Conservation (phyloP, 2,113 vertebrate species). For the Mola mola region DNA sequence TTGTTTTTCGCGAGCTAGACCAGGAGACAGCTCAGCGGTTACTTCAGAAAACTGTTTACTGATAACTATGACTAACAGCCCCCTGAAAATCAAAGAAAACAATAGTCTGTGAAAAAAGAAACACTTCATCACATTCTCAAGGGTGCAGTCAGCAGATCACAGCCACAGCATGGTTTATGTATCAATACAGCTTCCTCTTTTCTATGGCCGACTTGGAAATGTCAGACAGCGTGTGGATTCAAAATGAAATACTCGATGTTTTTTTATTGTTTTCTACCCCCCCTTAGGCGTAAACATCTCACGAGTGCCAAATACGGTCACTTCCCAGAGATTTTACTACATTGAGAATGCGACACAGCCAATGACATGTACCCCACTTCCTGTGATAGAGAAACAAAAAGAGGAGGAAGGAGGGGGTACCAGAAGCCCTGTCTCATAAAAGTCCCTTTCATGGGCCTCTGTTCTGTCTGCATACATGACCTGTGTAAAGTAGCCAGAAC, state of each 20-base stretch:
- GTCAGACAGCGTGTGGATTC: slow-evolving; percentile 42
- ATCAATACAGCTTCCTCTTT: slow-evolving; percentile 37
- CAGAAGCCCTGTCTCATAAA: slow-evolving; percentile 53
- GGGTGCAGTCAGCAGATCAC: slow-evolving; percentile 11
- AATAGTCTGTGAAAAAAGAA: slow-evolving; percentile 21
- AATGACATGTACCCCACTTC: slow-evolving; percentile 52
- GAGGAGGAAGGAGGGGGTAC: slow-evolving; percentile 32
- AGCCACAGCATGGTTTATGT: slow-evolving; percentile 13
- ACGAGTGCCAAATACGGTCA: slow-evolving; percentile 72
- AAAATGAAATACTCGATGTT: slow-evolving; percentile 60
- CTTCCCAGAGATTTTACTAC: slow-evolving; percentile 64
- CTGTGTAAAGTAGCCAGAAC: slow-evolving; percentile 59
- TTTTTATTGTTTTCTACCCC: slow-evolving; percentile 50
- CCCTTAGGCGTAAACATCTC: slow-evolving; percentile 50
- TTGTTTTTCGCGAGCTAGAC: slow-evolving; percentile 66
- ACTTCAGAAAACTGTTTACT: slow-evolving; percentile 54
- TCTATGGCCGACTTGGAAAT: slow-evolving; percentile 36
- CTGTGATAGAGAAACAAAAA: slow-evolving; percentile 18
- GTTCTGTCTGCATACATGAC: slow-evolving; percentile 67
- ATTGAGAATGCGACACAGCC: slow-evolving; percentile 57
- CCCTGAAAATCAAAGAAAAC: slow-evolving; percentile 23
- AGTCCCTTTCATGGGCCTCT: slow-evolving; percentile 65
- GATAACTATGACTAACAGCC: slow-evolving; percentile 51
- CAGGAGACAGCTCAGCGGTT: slow-evolving; percentile 60
- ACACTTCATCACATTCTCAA: slow-evolving; percentile 26